Conservation (phyloP, 2,888 invertebrate species). For the Andrena bucephala region DNA sequence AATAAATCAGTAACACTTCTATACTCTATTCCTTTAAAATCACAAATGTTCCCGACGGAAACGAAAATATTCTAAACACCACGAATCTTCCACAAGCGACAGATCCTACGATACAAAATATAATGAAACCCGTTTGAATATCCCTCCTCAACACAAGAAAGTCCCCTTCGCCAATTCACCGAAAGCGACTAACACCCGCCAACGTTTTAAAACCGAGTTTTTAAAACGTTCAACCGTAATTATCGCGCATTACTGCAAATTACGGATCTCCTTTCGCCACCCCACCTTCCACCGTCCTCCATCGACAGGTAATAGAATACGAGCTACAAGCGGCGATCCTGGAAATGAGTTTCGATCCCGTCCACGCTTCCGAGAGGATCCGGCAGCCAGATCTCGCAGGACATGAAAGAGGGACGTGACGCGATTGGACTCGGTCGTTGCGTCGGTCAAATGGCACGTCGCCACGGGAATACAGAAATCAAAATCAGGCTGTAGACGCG, state of each 20-base stretch:
- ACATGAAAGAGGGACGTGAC: conserved; percentile 54
- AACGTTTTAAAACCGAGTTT: not conserved
- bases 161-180: not conserved
- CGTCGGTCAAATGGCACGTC: conserved; percentile 54
- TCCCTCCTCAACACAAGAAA: not conserved
- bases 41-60: too few species aligned
- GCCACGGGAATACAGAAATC: conserved; percentile 57
- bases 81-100: too few species aligned
- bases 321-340: not conserved
- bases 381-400: conserved; percentile 31
- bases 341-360: conserved; percentile 33
- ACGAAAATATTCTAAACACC: too few species aligned
- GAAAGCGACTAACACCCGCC: not conserved
- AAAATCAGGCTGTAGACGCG: conserved; percentile 19
- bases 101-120: not conserved
- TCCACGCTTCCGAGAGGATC: conserved; percentile 21
- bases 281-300: not conserved
- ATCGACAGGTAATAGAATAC: conserved; percentile 36
- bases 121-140: not conserved
- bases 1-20: too few species aligned
- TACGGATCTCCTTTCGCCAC: not conserved
- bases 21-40: too few species aligned
- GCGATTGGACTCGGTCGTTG: conserved; percentile 39
- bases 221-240: not conserved
- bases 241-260: conserved; percentile 3